phyloP scores from a whole-genome alignment of 2,797 vertebrate genomes.

The Argentina silus region DNA sequence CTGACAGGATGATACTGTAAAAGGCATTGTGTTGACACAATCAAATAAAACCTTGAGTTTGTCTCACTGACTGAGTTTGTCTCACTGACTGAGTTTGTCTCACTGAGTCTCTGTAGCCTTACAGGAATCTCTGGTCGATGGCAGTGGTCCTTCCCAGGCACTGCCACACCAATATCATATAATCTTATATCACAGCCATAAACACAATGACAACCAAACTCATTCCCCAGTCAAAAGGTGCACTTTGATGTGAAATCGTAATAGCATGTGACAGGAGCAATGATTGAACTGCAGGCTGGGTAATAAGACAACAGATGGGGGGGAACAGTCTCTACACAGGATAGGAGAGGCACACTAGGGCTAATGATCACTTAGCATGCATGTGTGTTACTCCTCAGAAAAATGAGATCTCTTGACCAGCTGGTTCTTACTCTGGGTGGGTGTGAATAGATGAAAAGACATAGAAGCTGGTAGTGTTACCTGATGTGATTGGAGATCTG shows the following conservation, averaged over 20 bases:
- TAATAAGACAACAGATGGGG: conserved; percentile 55
- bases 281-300: conserved; percentile 37
- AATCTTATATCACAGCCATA: conserved; percentile 49
- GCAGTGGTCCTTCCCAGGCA: not conserved
- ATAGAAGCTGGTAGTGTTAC: not conserved
- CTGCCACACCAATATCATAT: conserved; percentile 16
- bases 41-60: too few relatives aligned
- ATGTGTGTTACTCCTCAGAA: not conserved
- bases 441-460: conserved; percentile 8
- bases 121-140: not conserved
- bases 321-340: conserved; percentile 30
- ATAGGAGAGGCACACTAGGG: conserved; percentile 38
- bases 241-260: conserved; percentile 61
- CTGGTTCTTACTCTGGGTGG: conserved; percentile 34
- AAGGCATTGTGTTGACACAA: not conserved
- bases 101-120: not conserved
- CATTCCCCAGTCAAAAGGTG: conserved; percentile 45
- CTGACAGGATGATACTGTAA: too few relatives aligned
- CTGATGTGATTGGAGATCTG: not conserved
- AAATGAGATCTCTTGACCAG: conserved; percentile 33
- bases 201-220: conserved; percentile 49
- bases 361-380: conserved; percentile 26
- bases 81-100: not conserved
- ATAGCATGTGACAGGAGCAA: conserved; percentile 45
- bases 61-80: not conserved